A percentile compares a stretch with the other conserved stretches of the same genome.
Conservation (phyloP, 2,797 vertebrate species). For the Philypnodon macrostomus region DNA sequence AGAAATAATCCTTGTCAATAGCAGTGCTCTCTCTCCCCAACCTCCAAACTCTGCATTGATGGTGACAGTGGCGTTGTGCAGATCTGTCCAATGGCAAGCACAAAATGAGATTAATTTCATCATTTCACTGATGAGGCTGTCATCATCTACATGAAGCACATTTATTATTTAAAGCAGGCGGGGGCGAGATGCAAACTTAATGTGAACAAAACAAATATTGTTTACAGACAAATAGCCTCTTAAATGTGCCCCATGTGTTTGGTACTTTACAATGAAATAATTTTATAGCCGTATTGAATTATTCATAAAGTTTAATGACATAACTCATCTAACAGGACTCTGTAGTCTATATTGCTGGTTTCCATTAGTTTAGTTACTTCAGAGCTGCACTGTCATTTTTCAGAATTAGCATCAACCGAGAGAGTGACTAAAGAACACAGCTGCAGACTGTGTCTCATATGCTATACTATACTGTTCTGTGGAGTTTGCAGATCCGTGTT, state of each 20-base stretch:
- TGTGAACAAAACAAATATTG: conserved; percentile 22
- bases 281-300: conserved; percentile 13
- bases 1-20: conserved; percentile 70
- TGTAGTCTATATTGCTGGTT: neutral
- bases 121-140: conserved; percentile 35
- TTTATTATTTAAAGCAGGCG: conserved; percentile 36
- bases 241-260: conserved; percentile 7
- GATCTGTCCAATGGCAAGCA: conserved; percentile 18
- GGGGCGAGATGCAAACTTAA: conserved; percentile 5
- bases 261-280: neutral
- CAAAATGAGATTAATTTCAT: conserved; percentile 24
- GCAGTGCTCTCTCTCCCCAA: conserved; percentile 30
- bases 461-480: no score
- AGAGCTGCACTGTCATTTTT: conserved; percentile 1
- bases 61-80: conserved; percentile 27
- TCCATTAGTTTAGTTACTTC: conserved; percentile 1
- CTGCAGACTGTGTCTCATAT: no score
- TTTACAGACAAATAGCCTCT: conserved; percentile 9
- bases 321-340: neutral
- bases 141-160: conserved; percentile 19
- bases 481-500: no score
- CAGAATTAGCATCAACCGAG: neutral
- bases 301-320: conserved; percentile 11
- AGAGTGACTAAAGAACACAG: neutral
- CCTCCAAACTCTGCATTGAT: conserved; percentile 10